Evolutionary conservation across 2,797 vertebrate species (phyloP).

Genomic region (Rhinatrema bivittatum): DNA sequence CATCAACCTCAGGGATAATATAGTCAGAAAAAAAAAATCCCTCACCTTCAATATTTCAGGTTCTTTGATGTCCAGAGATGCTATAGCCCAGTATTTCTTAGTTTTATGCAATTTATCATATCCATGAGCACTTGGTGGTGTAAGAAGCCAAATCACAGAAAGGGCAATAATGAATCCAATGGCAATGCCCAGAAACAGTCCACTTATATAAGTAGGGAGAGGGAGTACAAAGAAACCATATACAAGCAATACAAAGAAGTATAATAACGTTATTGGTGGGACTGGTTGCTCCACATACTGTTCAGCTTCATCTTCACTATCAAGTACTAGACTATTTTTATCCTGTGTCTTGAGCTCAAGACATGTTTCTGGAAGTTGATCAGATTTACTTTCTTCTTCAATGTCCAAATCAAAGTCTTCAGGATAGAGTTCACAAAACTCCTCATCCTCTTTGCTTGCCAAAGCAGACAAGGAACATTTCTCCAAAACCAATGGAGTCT

Average conservation of each 20-base stretch:
- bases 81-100: constrained; percentile 43
- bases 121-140: constrained; percentile 54
- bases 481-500: constrained; percentile 66
- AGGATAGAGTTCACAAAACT: constrained; percentile 82
- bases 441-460: constrained; percentile 86
- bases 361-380: constrained; percentile 31
- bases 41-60: constrained; percentile 88
- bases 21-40: too few relatives aligned
- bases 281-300: constrained; percentile 36
- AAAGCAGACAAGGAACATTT: constrained; percentile 78
- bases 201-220: constrained; percentile 75
- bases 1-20: too few relatives aligned
- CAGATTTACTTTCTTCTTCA: constrained; percentile 59
- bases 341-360: constrained; percentile 23
- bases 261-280: constrained; percentile 74
- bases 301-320: constrained; percentile 63
- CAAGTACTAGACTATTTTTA: constrained; percentile 15
- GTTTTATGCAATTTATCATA: constrained; percentile 34
- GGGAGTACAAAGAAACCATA: constrained; percentile 87
- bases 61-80: constrained; percentile 78
- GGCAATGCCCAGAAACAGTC: constrained; percentile 75
- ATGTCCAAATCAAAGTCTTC: constrained; percentile 77
- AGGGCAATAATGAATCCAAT: constrained; percentile 87
- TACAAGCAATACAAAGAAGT: constrained; percentile 67
- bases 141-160: constrained; percentile 81